Evolutionary conservation across 2,113 vertebrate species (phyloP).

Genomic region (Jaculus jaculus): DNA sequence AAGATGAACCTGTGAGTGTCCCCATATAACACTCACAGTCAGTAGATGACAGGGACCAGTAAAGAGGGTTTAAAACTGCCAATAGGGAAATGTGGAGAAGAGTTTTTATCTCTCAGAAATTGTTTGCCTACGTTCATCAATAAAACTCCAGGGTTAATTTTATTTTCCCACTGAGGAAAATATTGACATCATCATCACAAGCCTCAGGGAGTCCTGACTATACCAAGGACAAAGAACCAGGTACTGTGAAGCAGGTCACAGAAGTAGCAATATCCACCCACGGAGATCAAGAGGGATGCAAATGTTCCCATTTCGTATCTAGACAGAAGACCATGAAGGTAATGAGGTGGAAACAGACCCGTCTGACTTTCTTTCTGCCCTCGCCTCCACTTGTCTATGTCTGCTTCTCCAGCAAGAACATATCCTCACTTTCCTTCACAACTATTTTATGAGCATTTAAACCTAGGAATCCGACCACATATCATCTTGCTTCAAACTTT

Average conservation of each 20-base stretch:
- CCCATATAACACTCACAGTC: background rate
- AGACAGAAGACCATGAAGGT: slow-evolving; percentile 38
- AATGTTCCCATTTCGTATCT: background rate
- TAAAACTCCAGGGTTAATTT: slow-evolving; percentile 55
- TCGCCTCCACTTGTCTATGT: background rate
- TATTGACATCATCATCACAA: background rate
- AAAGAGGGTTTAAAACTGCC: background rate
- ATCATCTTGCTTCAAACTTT: background rate
- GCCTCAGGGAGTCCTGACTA: background rate
- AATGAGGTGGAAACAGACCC: slow-evolving; percentile 52
- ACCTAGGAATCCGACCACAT: background rate
- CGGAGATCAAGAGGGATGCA: background rate
- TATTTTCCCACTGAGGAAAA: slow-evolving; percentile 35
- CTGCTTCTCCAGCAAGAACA: background rate
- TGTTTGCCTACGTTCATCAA: slow-evolving; percentile 49
- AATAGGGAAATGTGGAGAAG: slow-evolving; percentile 7
- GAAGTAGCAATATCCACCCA: background rate
- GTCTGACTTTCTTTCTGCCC: background rate
- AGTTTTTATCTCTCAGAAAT: slow-evolving; percentile 60
- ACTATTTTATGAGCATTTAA: slow-evolving; percentile 29
- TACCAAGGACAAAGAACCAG: slow-evolving; percentile 50
- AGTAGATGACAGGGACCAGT: background rate
- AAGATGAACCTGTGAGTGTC: slow-evolving; percentile 25
- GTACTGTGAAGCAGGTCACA: background rate
- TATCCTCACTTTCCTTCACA: background rate